Percentiles rank a stretch among this genome's conserved stretches.
These are phyloP conservation scores for Mustela nigripes DNA, from an alignment of 2,113 vertebrate genomes.

Conservation along the genomic window DNA sequence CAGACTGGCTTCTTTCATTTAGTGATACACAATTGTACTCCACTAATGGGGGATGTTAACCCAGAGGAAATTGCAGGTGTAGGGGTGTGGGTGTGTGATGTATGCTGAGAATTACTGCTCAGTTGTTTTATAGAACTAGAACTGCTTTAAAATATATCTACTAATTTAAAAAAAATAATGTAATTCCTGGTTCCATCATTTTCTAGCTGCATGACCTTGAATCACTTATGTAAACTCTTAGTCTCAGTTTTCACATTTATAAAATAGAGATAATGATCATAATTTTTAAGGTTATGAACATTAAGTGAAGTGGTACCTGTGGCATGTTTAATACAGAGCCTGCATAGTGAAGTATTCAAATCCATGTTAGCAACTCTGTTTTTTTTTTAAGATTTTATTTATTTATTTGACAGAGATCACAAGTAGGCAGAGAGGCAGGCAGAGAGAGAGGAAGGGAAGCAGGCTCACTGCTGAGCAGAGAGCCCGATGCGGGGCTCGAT, in stretches of 20 bases:
- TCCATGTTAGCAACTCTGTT: neutral
- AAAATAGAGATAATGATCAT: slow-evolving; percentile 14
- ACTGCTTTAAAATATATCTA: neutral
- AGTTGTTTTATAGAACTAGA: neutral
- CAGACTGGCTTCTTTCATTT: too few relatives aligned
- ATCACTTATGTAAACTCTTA: neutral
- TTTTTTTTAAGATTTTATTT: too few relatives aligned
- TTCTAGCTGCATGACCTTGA: neutral
- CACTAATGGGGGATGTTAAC: too few relatives aligned
- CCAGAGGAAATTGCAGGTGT: too few relatives aligned
- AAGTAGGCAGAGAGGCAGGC: too few relatives aligned
- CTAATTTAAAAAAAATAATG: neutral
- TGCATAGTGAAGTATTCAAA: neutral
- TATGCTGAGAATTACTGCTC: too few relatives aligned
- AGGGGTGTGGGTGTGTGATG: too few relatives aligned
- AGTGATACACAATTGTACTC: too few relatives aligned
- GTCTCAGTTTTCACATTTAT: neutral
- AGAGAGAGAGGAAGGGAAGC: too few relatives aligned
- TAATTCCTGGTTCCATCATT: slow-evolving; percentile 16
- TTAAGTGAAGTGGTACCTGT: neutral
- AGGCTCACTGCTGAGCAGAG: too few relatives aligned
- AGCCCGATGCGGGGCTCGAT: too few relatives aligned
- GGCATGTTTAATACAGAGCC: neutral
- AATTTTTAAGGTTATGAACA: neutral
- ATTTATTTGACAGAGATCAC: too few relatives aligned